Base-by-base conservation (phyloP, 2,797 vertebrate species). In the Hippopotamyrus pictus region DNA sequence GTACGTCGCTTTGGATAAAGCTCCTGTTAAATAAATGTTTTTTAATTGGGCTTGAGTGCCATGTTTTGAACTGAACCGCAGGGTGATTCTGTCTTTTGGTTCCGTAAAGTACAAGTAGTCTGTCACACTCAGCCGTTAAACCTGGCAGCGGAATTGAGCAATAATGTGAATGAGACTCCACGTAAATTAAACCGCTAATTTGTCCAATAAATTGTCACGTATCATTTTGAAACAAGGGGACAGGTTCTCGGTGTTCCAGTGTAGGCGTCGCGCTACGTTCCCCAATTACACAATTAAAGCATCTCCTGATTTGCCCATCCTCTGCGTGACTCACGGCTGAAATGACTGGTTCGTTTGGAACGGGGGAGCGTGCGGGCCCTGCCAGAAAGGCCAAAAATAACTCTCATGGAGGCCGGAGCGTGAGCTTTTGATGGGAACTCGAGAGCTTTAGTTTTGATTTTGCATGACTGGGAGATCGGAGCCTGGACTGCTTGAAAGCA, bases 141-240 rank as follows among this genome's bases (percentile, higher is more conserved):
- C 85, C 12, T 7, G 50, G 50, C 50, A 59, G 85, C 3, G 14
- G 53, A 44, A 57, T 29, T 48, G 82, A 84, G n/a, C 46, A 22
- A 59, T 33, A 54, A 86, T 54, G 25, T 57, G 25, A 87, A 84
- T 84, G 41, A 84, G 41, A 29, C 3, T 8, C 17, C 22, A 5
- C 33, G 85, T 87, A 17, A 73, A 25, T 87, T 54, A 57, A 87
- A 57, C 50, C 33, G 51, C 87, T 54, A 59, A 87, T 87, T 87
- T 59, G 53, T 87, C 51, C 85, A 87, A 41, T 57, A 46, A 65
- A 87, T 87, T 87, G 50, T 87, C 29, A 59, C 84, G 50, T 87
- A 37, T 54, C 50, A 9, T 37, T 41, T 41, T 54, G 85, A n/a
- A 37, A n/a, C 33, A 1, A n/a, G 33, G 12, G 33, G 22, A 59